Percentiles rank a stretch among this genome's conserved stretches.
Evolutionary conservation across 2,113 vertebrate genomes (phyloP).

Genomic region (Ardeotis arabs): DNA sequence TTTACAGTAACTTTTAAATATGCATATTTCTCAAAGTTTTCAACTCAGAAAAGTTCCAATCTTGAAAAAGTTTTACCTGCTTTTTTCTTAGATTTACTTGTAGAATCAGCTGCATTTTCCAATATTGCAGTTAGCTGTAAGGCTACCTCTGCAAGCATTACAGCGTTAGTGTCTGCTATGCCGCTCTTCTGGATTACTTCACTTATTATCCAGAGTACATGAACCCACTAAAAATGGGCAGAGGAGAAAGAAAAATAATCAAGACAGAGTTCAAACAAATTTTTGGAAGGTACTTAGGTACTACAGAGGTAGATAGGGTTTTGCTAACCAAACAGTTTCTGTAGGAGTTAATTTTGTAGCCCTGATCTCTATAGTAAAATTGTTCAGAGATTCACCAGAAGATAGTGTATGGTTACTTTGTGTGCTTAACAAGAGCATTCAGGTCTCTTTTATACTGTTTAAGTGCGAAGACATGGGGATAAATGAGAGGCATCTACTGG

Average conservation of each 20-base stretch:
- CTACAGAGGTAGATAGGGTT: background rate
- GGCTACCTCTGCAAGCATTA: constrained; percentile 82
- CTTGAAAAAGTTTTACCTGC: constrained; percentile 66
- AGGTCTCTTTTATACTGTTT: background rate
- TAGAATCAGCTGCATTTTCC: constrained; percentile 75
- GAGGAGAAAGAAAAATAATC: background rate
- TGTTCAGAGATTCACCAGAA: background rate
- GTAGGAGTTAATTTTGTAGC: background rate
- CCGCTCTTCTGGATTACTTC: constrained; percentile 79
- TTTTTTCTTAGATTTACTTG: constrained; percentile 40
- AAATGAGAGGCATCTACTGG: background rate
- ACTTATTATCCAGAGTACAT: constrained; percentile 83
- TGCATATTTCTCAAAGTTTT: background rate
- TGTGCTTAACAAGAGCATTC: background rate
- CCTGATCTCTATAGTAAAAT: background rate
- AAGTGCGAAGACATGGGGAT: background rate
- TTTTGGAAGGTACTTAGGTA: background rate
- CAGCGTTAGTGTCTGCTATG: constrained; percentile 70
- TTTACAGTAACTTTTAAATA: background rate
- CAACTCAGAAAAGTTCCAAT: background rate
- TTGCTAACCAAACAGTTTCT: background rate
- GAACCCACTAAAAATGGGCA: constrained; percentile 80
- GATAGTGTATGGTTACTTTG: accelerated
- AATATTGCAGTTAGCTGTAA: constrained; percentile 76
- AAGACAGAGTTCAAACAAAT: background rate